A percentile compares a stretch with the other conserved stretches of the same genome.
Evolutionary conservation across 2,888 invertebrate species (phyloP).

Genomic region (Lottia scabra): DNA sequence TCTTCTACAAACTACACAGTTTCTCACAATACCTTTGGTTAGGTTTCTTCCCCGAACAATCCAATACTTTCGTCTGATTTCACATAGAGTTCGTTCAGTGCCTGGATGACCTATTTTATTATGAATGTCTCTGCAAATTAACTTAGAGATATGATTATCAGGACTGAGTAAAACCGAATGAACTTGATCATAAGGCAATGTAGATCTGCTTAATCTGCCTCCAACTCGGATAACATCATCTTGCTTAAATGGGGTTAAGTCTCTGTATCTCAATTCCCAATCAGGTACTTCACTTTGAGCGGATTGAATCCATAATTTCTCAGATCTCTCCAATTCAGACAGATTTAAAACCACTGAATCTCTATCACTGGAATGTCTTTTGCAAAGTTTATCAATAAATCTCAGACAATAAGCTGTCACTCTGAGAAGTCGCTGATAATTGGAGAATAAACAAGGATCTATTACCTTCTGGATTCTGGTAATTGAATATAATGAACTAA

Average conservation of each 20-base stretch:
- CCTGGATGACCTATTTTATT: slow-evolving; percentile 7
- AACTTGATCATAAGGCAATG: neutral
- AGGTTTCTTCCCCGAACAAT: slow-evolving; percentile 9
- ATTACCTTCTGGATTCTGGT: neutral
- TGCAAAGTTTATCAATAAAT: neutral
- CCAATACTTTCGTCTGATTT: slow-evolving; percentile 10
- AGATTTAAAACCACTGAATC: neutral
- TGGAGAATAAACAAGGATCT: slow-evolving; percentile 6
- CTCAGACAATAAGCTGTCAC: slow-evolving; percentile 17
- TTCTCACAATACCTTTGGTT: slow-evolving; percentile 5
- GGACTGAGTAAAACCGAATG: slow-evolving; percentile 12
- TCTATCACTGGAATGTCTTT: neutral
- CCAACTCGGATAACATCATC: slow-evolving; percentile 14
- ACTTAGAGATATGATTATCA: neutral
- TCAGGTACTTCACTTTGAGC: slow-evolving; percentile 9
- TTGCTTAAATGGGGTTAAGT: slow-evolving; percentile 6
- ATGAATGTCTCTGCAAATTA: slow-evolving; percentile 13
- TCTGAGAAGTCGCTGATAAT: slow-evolving; percentile 9
- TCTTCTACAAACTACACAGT: slow-evolving; percentile 15
- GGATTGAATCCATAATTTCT: slow-evolving; percentile 7
- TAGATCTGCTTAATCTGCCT: slow-evolving; percentile 13
- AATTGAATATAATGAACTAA: neutral
- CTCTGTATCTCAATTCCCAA: slow-evolving; percentile 3
- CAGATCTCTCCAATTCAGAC: slow-evolving; percentile 2
- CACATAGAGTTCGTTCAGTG: slow-evolving; percentile 13